Conservation (phyloP, 2,888 invertebrate species). For the Cerceris rybyensis region DNA sequence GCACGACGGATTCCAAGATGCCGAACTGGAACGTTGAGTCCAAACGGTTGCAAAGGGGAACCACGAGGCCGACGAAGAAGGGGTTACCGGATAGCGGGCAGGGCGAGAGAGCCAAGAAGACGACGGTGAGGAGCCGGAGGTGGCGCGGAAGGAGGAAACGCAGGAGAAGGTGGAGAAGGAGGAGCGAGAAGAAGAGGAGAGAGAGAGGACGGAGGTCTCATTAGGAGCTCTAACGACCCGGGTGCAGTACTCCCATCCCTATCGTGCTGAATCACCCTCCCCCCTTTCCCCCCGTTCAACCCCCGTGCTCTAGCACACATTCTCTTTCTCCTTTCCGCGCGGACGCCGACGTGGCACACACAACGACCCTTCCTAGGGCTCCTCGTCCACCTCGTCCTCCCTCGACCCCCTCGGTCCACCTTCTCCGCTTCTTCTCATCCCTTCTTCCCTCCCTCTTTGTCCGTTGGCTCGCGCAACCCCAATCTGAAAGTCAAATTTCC, state of each 20-base stretch:
- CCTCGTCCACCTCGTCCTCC: conserved; percentile 45
- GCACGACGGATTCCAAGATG: conserved; percentile 27
- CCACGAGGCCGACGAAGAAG: conserved; percentile 59
- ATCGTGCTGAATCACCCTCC: conserved; percentile 73
- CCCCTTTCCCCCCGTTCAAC: conserved; percentile 8
- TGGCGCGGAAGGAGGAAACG: conserved; percentile 41
- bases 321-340: conserved; percentile 41
- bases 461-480: conserved; percentile 69
- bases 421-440: conserved; percentile 3
- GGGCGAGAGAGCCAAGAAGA: no score
- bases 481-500: conserved; percentile 80
- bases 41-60: conserved; percentile 35
- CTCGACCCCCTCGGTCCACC: conserved; percentile 21
- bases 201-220: conserved; percentile 71
- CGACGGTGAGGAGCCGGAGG: conserved; percentile 30
- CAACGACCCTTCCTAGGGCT: conserved; percentile 56
- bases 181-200: conserved; percentile 34
- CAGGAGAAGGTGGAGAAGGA: conserved; percentile 13
- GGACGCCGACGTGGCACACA: conserved; percentile 54
- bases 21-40: conserved; percentile 34
- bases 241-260: conserved; percentile 73
- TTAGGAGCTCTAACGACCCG: conserved; percentile 82
- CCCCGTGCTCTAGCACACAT: conserved; percentile 63
- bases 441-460: conserved; percentile 40
- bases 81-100: conserved; percentile 29